These are phyloP conservation scores for Nannobrachium achirus DNA, from an alignment of 2,113 vertebrate genomes.

Conservation along the genomic window DNA sequence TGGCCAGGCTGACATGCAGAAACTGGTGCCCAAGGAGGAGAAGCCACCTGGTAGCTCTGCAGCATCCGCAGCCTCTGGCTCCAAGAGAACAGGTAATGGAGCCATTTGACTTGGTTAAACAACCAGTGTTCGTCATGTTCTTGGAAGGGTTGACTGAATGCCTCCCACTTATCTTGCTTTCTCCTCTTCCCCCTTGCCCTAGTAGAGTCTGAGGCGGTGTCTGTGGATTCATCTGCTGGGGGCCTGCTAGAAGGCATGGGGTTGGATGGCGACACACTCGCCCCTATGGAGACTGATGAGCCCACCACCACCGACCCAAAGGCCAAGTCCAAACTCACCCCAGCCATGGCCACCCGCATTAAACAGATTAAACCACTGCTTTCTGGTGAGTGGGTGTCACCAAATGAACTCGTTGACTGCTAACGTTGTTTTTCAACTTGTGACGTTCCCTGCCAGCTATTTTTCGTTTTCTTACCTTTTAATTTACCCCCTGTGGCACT, in stretches of 20 bases:
- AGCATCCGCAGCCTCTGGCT: conserved; percentile 71
- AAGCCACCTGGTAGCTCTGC: conserved; percentile 76
- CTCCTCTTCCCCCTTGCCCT: background rate
- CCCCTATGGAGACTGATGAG: conserved; percentile 95
- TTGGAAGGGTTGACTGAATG: background rate
- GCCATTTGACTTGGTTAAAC: conserved; percentile 6
- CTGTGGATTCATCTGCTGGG: conserved; percentile 85
- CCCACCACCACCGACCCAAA: conserved; percentile 87
- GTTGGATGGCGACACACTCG: conserved; percentile 88
- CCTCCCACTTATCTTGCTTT: background rate
- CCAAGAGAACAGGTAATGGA: conserved; percentile 85
- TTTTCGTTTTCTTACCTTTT: background rate
- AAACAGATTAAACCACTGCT: conserved; percentile 94
- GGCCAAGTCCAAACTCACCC: conserved; percentile 92
- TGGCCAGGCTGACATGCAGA: conserved; percentile 95
- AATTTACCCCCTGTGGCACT: background rate
- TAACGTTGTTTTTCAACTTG: too few species aligned
- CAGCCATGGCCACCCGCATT: conserved; percentile 94
- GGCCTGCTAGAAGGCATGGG: conserved; percentile 91
- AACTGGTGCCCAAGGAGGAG: conserved; percentile 93
- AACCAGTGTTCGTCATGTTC: background rate
- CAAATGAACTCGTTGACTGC: too few species aligned
- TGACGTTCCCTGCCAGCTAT: too few species aligned
- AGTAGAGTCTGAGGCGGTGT: conserved; percentile 82
- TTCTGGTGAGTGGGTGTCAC: conserved; percentile 79